Evolutionary conservation across 64 coral and sea anemone genomes (phyloP), one percentile per base, ranked within the genome.

Genomic region (Montipora cactus): DNA sequence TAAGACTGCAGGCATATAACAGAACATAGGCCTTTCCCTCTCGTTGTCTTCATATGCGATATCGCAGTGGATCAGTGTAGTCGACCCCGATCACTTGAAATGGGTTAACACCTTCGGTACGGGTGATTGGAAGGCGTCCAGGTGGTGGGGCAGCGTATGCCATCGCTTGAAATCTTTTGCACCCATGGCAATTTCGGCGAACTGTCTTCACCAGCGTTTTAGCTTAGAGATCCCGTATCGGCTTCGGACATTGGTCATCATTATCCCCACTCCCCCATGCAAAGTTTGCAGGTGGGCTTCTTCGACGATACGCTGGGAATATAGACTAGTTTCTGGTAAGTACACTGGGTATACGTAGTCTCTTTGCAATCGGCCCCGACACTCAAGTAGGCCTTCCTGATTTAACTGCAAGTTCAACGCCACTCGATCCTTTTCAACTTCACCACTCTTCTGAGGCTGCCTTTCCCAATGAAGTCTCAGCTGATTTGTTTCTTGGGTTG

Each of bases 91-190:
- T 66, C 55, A 66, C 51, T 80, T 59, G 28, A 14, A 51, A 49
- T 2, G 45, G 25, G 68, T 47, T 74, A 48, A 47, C 14, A 9
- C 68, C 64, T 59, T 72, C n/a, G 19, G 37, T 77, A 44, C 0
- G 53, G 53, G 1, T n/a, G n/a, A n/a, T n/a, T n/a, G n/a, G n/a
- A n/a, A n/a, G n/a, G n/a, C n/a, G n/a, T n/a, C n/a, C n/a, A n/a
- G n/a, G n/a, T 3, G 92, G 84, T 55, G 85, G 92, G 45, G 57
- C 75, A 88, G 51, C n/a, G 47, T 77, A 89, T 79, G 76, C 76
- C 23, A 62, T 89, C 44, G 47, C 71, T 74, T 74, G 71, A 19
- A 74, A 21, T 55, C 52, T 55, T 55, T 55, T 55, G 1, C 52
- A 55, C 10, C 52, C 52, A 1, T 55, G 52, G 1, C 52, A 55